Conservation (phyloP, 1,140 invertebrate genomes). For the Eupristina koningsbergeri region DNA sequence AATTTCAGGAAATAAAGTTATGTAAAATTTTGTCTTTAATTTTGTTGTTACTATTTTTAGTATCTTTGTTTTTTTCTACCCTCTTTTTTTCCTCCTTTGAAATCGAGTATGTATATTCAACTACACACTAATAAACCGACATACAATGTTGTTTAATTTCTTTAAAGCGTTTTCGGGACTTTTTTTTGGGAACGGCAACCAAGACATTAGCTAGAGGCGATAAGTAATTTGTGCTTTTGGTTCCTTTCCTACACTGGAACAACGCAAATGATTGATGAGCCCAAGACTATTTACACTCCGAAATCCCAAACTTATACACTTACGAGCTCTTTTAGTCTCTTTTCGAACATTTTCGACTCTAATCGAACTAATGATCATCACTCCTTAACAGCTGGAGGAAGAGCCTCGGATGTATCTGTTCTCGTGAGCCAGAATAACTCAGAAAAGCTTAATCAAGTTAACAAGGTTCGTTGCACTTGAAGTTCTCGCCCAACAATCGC, state of each 20-base stretch:
- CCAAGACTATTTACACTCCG: background rate
- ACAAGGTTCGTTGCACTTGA: slow-evolving; percentile 59
- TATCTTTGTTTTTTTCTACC: background rate
- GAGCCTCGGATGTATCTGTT: slow-evolving; percentile 48
- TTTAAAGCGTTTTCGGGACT: slow-evolving; percentile 27
- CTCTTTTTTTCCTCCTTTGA: too few species aligned
- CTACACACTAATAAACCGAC: background rate
- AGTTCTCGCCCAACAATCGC: slow-evolving; percentile 3
- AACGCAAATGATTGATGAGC: slow-evolving; percentile 69
- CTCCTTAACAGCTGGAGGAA: slow-evolving; percentile 49
- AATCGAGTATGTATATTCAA: background rate
- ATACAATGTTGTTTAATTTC: slow-evolving; percentile 27
- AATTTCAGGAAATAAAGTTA: background rate
- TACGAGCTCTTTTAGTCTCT: slow-evolving; percentile 26
- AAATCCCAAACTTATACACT: background rate
- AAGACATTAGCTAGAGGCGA: slow-evolving; percentile 53
- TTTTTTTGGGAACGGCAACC: slow-evolving; percentile 34
- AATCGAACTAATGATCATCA: slow-evolving; percentile 69
- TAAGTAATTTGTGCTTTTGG: slow-evolving; percentile 61
- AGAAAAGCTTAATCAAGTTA: slow-evolving; percentile 55
- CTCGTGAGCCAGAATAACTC: slow-evolving; percentile 53
- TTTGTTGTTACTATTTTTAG: background rate
- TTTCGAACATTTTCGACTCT: slow-evolving; percentile 59
- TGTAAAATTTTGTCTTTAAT: background rate
- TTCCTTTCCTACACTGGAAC: slow-evolving; percentile 40